Evolutionary conservation across 1,140 invertebrate genomes (phyloP), one percentile per base, ranked within the genome.

Genomic region (Hesperophylax magnus): DNA sequence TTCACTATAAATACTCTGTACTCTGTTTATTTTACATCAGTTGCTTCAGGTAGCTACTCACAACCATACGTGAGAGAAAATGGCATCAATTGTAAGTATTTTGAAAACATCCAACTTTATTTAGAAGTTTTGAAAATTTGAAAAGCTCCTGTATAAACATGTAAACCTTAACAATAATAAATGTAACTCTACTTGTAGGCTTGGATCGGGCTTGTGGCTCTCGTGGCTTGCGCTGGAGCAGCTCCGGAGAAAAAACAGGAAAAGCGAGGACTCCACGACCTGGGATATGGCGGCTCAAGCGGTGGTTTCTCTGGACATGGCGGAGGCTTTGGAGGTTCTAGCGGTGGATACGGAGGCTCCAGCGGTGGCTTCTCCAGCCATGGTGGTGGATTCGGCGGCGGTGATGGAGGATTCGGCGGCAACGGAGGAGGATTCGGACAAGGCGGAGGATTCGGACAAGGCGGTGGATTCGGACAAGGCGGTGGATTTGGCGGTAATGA

Each of bases 261-360:
- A 61, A 84, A 84, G 63, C 82, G 83, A 53, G 83, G 82, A 78
- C 65, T 84, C 58, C 79, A 82, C 56, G 65, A 34, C 58, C 81
- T 83, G 24, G 72, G 78, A 47, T 77, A 79, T 61, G 81, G 78
- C 17, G 80, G 76, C 15, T 63, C 67, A 8, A 77, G 65, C 17
- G 34, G 75, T 34, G 58, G 31, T n/a, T 61, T 61, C 15, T 77
- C 61, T n/a, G 24, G 67, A 15, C 22, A 31, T 18, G 76, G 77
- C 17, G 74, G 75, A 71, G 61, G 27, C n/a, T 53, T 53, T 71
- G 61, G 34, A 27, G 18, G 54, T 15, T 24, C n/a, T 15, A 34
- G 67, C 15, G 75, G 54, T 31, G 75, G 56, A 9, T 77, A 24
- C 24, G 54, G 54, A 60, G 77, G 77, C 22, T 18, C 14, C 20